A percentile compares a stretch with the other conserved stretches of the same genome.
Conservation (phyloP, 1,140 invertebrate genomes). For the Cyphomyrmex costatus region DNA sequence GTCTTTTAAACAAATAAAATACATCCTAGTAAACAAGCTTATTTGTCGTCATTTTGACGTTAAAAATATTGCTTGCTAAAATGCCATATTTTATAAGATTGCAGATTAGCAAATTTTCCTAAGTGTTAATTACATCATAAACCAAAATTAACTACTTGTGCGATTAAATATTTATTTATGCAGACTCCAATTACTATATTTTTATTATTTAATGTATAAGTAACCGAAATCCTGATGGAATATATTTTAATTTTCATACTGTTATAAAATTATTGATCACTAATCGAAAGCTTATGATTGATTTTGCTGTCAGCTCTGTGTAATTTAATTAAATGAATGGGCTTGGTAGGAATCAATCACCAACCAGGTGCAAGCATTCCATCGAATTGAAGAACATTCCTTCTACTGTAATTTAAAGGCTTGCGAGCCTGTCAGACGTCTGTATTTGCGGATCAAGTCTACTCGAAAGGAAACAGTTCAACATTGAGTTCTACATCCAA, state of each 20-base stretch:
- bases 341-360: conserved; percentile 48
- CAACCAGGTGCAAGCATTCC: conserved; percentile 15
- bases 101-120: neutral
- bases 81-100: neutral
- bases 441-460: conserved; percentile 63
- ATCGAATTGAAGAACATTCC: conserved; percentile 33
- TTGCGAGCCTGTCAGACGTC: conserved; percentile 13
- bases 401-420: conserved; percentile 51
- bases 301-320: conserved; percentile 44
- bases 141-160: neutral
- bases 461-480: conserved; percentile 50
- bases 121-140: neutral
- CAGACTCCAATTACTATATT: neutral
- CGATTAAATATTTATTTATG: conserved; percentile 7
- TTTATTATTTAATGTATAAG: conserved; percentile 32
- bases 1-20: conserved; percentile 7
- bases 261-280: conserved; percentile 43
- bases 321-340: conserved; percentile 56
- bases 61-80: no score
- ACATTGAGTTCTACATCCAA: conserved; percentile 50
- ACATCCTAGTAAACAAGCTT: no score
- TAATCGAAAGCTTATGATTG: conserved; percentile 44
- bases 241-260: conserved; percentile 32
- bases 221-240: neutral
- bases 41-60: no score